Conservation (phyloP, 1,140 invertebrate species). For the Formica selysi region DNA sequence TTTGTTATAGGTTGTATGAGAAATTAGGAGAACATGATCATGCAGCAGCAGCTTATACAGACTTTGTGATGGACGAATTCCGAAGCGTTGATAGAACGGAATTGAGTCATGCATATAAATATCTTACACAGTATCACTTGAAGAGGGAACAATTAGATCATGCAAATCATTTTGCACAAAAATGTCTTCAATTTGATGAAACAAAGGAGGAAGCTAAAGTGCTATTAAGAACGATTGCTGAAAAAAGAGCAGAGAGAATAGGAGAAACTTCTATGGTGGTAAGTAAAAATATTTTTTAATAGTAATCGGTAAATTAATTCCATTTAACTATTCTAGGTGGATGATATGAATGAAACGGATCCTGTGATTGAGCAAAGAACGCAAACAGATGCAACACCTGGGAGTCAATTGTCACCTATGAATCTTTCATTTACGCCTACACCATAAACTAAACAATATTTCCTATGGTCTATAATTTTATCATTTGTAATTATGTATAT, state of each 20-base stretch:
- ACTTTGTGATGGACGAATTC: slow-evolving; percentile 94
- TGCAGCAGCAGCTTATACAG: slow-evolving; percentile 96
- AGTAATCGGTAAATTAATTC: background rate
- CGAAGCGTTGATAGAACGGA: slow-evolving; percentile 91
- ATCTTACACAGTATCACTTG: slow-evolving; percentile 96
- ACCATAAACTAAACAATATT: slow-evolving; percentile 63
- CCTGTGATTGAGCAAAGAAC: slow-evolving; percentile 80
- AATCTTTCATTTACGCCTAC: slow-evolving; percentile 84
- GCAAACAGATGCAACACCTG: slow-evolving; percentile 72
- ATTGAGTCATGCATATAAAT: slow-evolving; percentile 94
- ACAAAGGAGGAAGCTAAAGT: slow-evolving; percentile 97
- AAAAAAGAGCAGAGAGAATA: slow-evolving; percentile 87
- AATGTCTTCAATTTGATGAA: slow-evolving; percentile 95
- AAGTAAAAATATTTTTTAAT: slow-evolving; percentile 61
- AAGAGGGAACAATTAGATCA: slow-evolving; percentile 93
- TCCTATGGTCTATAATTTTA: background rate
- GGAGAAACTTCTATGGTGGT: slow-evolving; percentile 87
- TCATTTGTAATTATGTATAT: slow-evolving; percentile 27
- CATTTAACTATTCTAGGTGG: slow-evolving; percentile 76
- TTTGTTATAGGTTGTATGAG: slow-evolving; percentile 92
- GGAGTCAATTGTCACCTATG: slow-evolving; percentile 84
- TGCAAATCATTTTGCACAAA: slow-evolving; percentile 96
- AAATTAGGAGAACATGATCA: slow-evolving; percentile 94
- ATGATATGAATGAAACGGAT: slow-evolving; percentile 85
- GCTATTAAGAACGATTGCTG: slow-evolving; percentile 93